Evolutionary conservation across 2,113 vertebrate genomes (phyloP).

Genomic region (Illadopsis cleaveri): DNA sequence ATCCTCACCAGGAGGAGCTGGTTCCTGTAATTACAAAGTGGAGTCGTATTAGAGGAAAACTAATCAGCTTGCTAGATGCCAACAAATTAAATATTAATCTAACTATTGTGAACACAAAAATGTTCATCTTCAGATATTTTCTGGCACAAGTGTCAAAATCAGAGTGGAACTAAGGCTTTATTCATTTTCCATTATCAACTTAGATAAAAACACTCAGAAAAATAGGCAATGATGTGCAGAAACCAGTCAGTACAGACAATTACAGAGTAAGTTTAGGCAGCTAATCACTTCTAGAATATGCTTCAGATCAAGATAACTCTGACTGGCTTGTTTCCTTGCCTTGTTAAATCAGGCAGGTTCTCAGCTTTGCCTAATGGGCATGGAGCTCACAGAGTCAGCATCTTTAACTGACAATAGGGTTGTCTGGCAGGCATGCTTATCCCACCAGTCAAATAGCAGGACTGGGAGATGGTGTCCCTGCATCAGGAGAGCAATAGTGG

Average conservation of each 20-base stretch:
- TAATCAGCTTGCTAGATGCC: slow-evolving; percentile 42
- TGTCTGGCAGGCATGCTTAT: neutral
- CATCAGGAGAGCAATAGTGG: neutral
- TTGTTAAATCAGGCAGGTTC: slow-evolving; percentile 23
- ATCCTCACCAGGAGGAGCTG: neutral
- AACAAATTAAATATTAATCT: slow-evolving; percentile 57
- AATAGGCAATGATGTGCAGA: slow-evolving; percentile 40
- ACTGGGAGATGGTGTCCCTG: neutral
- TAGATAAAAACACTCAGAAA: slow-evolving; percentile 60
- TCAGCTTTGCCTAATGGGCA: neutral
- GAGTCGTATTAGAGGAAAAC: slow-evolving; percentile 9
- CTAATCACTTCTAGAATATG: slow-evolving; percentile 53
- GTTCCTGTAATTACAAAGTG: slow-evolving; percentile 34
- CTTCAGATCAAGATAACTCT: slow-evolving; percentile 29
- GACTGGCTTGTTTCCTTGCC: slow-evolving; percentile 34
- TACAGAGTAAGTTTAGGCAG: slow-evolving; percentile 41
- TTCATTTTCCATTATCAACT: slow-evolving; percentile 55
- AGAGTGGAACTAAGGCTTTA: slow-evolving; percentile 36
- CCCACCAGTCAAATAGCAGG: neutral
- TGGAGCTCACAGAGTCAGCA: neutral
- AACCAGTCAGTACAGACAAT: slow-evolving; percentile 53
- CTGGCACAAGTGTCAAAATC: slow-evolving; percentile 41
- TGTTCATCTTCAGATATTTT: slow-evolving; percentile 43
- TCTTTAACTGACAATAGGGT: neutral
- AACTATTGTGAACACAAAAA: slow-evolving; percentile 42